Base-by-base conservation (phyloP, 2,888 invertebrate species). In the Morinoia aosen region DNA sequence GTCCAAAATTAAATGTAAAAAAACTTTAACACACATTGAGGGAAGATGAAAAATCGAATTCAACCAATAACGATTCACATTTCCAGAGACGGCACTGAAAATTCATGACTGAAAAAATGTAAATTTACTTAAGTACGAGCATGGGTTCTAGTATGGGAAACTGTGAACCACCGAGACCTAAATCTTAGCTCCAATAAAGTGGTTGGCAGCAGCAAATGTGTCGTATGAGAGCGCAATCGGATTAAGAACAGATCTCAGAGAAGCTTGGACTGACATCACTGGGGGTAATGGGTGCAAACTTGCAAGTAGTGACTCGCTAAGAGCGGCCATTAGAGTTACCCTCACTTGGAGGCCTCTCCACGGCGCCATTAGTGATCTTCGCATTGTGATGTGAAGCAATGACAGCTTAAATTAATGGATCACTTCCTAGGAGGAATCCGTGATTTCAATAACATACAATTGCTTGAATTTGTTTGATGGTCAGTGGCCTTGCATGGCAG, bases 231-330 rank as follows among this genome's bases (percentile, higher is more conserved):
- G 57, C n/a, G 33, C 93, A 93, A 93, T 93, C 93, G 57, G 93
- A 93, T 93, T 93, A 93, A 93, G 93, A 93, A 48, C 14, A 48
- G 57, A 48, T 93, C 57, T 57, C 33, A 11, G 93, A 76, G 93
- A 25, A 57, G 93, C 93, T 8, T 33, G 93, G 93, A 57, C 48
- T 57, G 57, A 93, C 93, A 93, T 93, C 57, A 48, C 93, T 57
- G 56, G n/a, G 58, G 93, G 93, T 93, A 93, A 93, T 93, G 93
- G 93, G 93, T 33, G 93, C 48, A 93, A 93, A 56, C 57, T 93
- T 93, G 93, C 93, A 93, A 93, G 93, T 57, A 93, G 48, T 93
- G 93, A 33, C 48, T 93, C 57, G 57, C 93, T 93, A 57, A 93
- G 57, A 93, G 93, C 57, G 10, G 57, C 93, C 93, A 93, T 93